A percentile compares a stretch with the other conserved stretches of the same genome.
These are phyloP conservation scores for Pocillopora damicornis DNA, from an alignment of 64 coral and sea anemone species.

Conservation along the genomic window DNA sequence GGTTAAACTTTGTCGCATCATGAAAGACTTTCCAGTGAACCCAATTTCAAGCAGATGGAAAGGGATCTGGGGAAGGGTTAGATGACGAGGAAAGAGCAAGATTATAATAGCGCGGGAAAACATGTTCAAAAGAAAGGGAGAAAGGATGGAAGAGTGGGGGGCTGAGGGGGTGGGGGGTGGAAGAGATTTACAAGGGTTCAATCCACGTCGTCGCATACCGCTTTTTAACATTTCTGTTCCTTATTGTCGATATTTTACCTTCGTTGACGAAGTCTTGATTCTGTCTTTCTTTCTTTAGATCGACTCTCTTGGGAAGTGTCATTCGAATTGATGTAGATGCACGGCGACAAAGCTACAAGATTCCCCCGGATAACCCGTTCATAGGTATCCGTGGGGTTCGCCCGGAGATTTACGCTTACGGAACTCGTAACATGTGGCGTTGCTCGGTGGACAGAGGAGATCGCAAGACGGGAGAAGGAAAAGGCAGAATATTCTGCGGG, in stretches of 20 bases:
- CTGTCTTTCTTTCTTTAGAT: constrained; percentile 32
- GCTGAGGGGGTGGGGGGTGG: too few relatives aligned
- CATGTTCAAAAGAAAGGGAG: too few relatives aligned
- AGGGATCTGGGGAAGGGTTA: too few relatives aligned
- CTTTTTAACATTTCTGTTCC: too few relatives aligned
- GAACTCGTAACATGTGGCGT: constrained; percentile 89
- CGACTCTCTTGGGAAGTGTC: constrained; percentile 68
- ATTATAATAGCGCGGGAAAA: too few relatives aligned
- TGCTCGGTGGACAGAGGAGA: constrained; percentile 85
- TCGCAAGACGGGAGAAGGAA: constrained; percentile 55
- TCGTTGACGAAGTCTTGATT: not conserved
- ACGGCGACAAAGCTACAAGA: constrained; percentile 46
- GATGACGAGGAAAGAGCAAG: too few relatives aligned
- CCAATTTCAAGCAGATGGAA: too few relatives aligned
- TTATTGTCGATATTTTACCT: not conserved
- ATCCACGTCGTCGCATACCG: too few relatives aligned
- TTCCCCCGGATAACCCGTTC: constrained; percentile 84
- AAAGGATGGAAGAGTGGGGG: too few relatives aligned
- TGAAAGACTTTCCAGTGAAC: too few relatives aligned
- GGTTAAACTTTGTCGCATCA: too few relatives aligned
- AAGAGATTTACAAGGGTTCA: too few relatives aligned
- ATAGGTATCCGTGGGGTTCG: constrained; percentile 38
- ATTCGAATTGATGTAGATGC: constrained; percentile 79
- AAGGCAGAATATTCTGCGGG: constrained; percentile 81
- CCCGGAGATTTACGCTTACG: constrained; percentile 84